Evolutionary conservation across 2,888 invertebrate species (phyloP).

Genomic region (Phyto melanocephala): DNA sequence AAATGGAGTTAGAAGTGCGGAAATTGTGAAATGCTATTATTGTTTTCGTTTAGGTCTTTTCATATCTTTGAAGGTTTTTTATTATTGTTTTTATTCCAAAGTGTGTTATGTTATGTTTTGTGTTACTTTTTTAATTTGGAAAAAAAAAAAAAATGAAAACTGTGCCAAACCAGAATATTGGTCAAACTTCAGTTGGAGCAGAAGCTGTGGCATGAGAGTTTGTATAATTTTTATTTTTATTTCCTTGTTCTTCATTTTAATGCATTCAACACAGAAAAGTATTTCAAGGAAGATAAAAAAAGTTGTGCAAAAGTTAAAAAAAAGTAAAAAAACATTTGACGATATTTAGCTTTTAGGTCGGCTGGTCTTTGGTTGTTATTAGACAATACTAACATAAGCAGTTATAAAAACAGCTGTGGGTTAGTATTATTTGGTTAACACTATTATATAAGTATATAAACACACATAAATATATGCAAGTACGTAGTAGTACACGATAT

Average conservation of each 20-base stretch:
- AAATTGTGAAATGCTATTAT: slow-evolving; percentile 62
- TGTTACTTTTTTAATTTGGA: neutral
- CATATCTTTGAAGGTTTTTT: slow-evolving; percentile 15
- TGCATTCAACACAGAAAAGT: neutral
- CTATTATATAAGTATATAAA: neutral
- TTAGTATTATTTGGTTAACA: neutral
- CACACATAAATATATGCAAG: neutral
- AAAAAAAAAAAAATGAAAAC: slow-evolving; percentile 51
- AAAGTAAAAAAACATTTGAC: slow-evolving; percentile 39
- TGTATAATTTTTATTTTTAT: neutral
- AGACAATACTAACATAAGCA: slow-evolving; percentile 28
- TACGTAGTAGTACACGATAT: too few relatives aligned
- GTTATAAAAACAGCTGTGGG: slow-evolving; percentile 27
- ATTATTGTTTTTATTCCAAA: slow-evolving; percentile 26
- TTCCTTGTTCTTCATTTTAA: neutral
- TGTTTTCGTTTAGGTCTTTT: slow-evolving; percentile 16
- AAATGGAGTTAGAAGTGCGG: slow-evolving; percentile 66
- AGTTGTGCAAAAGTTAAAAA: too few relatives aligned
- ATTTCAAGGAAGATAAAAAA: neutral
- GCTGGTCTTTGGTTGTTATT: slow-evolving; percentile 53
- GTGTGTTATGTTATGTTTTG: slow-evolving; percentile 40
- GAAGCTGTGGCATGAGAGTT: slow-evolving; percentile 33
- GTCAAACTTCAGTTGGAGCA: slow-evolving; percentile 59
- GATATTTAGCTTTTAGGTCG: slow-evolving; percentile 54
- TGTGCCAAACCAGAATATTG: slow-evolving; percentile 66